Percentiles rank a stretch among this genome's conserved stretches.
Evolutionary conservation across 2,113 vertebrate species (phyloP).

Genomic region (Amia ocellicauda): DNA sequence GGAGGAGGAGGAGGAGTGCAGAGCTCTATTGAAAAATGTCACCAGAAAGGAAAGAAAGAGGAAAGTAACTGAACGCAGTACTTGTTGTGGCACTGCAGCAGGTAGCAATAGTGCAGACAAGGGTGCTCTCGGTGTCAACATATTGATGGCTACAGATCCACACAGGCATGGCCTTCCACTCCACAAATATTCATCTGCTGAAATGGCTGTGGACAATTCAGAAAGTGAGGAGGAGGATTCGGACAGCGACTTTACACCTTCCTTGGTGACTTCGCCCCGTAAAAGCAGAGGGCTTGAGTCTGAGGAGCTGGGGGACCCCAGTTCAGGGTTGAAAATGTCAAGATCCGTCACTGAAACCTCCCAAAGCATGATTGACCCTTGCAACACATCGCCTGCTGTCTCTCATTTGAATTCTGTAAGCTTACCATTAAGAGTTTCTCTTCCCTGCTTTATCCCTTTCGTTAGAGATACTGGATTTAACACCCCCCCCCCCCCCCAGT

Average conservation of each 20-base stretch:
- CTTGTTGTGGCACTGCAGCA: not conserved
- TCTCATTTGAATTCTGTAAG: constrained; percentile 19
- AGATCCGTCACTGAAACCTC: constrained; percentile 31
- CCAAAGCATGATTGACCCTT: not conserved
- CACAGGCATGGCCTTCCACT: too few species aligned
- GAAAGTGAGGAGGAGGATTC: constrained; percentile 55
- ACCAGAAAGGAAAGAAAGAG: constrained; percentile 20
- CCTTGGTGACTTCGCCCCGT: constrained; percentile 20
- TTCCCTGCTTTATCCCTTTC: too few species aligned
- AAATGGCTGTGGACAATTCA: constrained; percentile 43
- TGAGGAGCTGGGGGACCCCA: constrained; percentile 34
- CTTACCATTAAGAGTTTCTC: not conserved
- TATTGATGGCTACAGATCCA: too few species aligned
- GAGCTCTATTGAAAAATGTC: not conserved
- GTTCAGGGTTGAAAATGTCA: constrained; percentile 43
- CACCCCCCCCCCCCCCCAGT: not conserved
- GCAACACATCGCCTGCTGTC: not conserved
- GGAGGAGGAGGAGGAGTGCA: not conserved
- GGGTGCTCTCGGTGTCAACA: not conserved
- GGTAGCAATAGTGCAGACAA: constrained; percentile 8
- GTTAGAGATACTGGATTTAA: too few species aligned
- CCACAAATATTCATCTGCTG: too few species aligned
- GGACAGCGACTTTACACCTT: constrained; percentile 48
- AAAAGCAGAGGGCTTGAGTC: not conserved
- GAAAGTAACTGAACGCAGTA: not conserved